Evolutionary conservation across 2,797 vertebrate genomes (phyloP).

Genomic region (Gymnocypris eckloni): DNA sequence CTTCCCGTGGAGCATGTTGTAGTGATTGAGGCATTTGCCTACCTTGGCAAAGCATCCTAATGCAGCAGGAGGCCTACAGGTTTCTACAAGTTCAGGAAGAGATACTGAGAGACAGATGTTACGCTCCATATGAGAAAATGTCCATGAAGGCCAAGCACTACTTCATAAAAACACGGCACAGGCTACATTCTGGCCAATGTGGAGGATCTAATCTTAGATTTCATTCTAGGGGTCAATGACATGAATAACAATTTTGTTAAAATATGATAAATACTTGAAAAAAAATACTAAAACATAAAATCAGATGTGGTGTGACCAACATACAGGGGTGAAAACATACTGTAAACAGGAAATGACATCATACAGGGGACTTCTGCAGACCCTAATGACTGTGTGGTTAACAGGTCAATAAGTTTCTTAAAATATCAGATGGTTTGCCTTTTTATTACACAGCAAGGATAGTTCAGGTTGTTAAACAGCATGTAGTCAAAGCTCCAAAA

Average conservation of each 20-base stretch:
- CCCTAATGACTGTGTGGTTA: no score
- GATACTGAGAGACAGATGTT: conserved; percentile 28
- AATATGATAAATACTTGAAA: no score
- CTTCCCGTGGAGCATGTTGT: conserved; percentile 23
- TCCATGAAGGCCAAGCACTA: background rate
- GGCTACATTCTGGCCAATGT: background rate
- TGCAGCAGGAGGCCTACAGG: conserved; percentile 4
- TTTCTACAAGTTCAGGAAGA: conserved; percentile 13
- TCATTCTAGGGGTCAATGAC: background rate
- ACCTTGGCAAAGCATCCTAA: background rate
- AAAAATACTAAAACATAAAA: no score
- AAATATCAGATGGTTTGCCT: no score
- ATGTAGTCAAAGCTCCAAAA: background rate
- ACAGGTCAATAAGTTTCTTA: no score
- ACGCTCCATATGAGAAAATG: background rate
- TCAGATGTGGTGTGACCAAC: no score
- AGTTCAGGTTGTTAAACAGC: background rate
- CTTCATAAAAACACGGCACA: background rate
- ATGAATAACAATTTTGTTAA: no score
- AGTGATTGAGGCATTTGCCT: background rate
- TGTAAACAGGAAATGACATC: no score
- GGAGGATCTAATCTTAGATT: background rate
- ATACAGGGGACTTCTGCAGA: no score
- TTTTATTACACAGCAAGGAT: background rate
- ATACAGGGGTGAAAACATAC: no score